Percentiles rank a stretch among this genome's conserved stretches.
Evolutionary conservation across 2,888 invertebrate species (phyloP).

Genomic region (Calliphora vomitoria): DNA sequence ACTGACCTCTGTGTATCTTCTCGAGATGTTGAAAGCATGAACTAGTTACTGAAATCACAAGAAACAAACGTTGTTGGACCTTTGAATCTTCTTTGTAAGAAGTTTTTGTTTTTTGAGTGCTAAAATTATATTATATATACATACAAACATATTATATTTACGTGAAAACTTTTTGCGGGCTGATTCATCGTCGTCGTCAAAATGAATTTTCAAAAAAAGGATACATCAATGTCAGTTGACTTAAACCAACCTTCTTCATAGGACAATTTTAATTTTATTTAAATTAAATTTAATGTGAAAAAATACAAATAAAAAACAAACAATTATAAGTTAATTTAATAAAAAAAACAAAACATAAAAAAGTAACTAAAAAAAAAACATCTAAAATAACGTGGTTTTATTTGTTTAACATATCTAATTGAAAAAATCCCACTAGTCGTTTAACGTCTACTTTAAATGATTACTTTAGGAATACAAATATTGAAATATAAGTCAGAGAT

Average conservation of each 20-base stretch:
- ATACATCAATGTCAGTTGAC: slow-evolving; percentile 41
- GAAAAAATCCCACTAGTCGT: not conserved
- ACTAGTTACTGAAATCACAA: not conserved
- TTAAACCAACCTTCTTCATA: slow-evolving; percentile 76
- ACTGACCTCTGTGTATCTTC: slow-evolving; percentile 17
- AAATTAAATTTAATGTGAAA: slow-evolving; percentile 78
- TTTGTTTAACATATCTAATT: not conserved
- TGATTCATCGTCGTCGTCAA: not conserved
- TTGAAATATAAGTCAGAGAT: too few relatives aligned
- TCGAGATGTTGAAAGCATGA: not conserved
- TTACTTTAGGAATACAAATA: too few relatives aligned
- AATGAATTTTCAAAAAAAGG: slow-evolving; percentile 6
- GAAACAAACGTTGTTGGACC: slow-evolving; percentile 15
- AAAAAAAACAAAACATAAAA: slow-evolving; percentile 58
- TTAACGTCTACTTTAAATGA: too few relatives aligned
- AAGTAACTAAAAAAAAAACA: slow-evolving; percentile 40
- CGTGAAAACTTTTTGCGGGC: slow-evolving; percentile 19
- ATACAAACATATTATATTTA: slow-evolving; percentile 4
- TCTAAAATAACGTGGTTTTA: slow-evolving; percentile 21
- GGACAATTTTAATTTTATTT: slow-evolving; percentile 82
- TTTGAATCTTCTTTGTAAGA: slow-evolving; percentile 33
- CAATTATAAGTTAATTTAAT: slow-evolving; percentile 66
- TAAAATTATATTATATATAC: slow-evolving; percentile 26
- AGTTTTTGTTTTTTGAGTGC: slow-evolving; percentile 42
- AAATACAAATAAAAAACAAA: slow-evolving; percentile 31